Evolutionary conservation across 2,797 vertebrate species (phyloP).

Genomic region (Enteromius trimaculatus): DNA sequence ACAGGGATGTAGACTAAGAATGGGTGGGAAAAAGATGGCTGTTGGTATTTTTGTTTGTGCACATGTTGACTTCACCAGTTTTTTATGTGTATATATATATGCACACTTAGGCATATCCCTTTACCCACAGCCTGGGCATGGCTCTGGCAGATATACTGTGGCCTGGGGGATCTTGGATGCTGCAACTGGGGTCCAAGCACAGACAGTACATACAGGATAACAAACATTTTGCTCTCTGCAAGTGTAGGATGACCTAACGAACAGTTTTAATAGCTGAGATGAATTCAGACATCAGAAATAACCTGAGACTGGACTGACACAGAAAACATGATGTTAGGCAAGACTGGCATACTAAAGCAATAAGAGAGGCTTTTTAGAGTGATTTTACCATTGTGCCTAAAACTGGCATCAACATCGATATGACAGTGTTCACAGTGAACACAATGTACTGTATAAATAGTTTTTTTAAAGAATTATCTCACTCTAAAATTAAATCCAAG

Average conservation of each 20-base stretch:
- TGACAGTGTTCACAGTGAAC: background rate
- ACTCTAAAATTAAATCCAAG: too few relatives aligned
- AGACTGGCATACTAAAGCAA: constrained; percentile 1
- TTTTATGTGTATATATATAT: background rate
- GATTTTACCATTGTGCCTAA: background rate
- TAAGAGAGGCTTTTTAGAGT: background rate
- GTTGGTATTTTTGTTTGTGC: background rate
- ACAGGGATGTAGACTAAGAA: background rate
- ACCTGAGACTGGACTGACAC: constrained; percentile 3
- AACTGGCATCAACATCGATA: background rate
- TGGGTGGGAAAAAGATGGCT: background rate
- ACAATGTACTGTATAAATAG: background rate
- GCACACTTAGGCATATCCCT: constrained; percentile 1
- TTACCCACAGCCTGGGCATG: background rate
- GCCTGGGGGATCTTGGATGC: constrained; percentile 19
- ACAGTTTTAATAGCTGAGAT: constrained; percentile 38
- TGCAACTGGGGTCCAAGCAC: background rate
- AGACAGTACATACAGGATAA: constrained; percentile 24
- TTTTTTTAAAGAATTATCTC: too few relatives aligned
- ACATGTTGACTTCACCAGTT: background rate
- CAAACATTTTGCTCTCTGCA: constrained; percentile 7
- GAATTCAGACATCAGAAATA: constrained; percentile 36
- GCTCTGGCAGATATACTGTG: constrained; percentile 11
- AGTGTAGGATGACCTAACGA: constrained; percentile 8
- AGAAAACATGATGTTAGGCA: background rate